Conservation (phyloP, 2,113 vertebrate genomes). For the Antechinus stuartii region DNA sequence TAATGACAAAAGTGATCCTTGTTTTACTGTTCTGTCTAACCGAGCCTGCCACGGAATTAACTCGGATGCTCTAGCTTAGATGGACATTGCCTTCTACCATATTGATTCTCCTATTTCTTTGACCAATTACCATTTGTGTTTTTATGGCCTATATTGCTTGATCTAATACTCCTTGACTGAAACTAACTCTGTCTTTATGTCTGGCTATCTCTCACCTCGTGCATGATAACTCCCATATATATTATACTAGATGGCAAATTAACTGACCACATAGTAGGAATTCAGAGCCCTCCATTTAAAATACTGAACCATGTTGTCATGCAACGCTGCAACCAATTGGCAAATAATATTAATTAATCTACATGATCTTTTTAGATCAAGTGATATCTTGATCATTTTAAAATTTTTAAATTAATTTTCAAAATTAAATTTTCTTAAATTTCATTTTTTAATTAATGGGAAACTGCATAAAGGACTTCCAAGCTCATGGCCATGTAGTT, state of each 20-base stretch:
- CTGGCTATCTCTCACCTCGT: not conserved
- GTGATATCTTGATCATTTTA: not conserved
- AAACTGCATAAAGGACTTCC: not conserved
- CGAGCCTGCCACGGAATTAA: not conserved
- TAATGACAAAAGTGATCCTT: not conserved
- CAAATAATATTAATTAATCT: not conserved
- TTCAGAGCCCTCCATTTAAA: not conserved
- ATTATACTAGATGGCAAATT: not conserved
- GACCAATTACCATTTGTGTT: not conserved
- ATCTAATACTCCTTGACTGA: not conserved
- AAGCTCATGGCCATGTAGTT: conserved; percentile 20
- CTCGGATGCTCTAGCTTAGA: not conserved
- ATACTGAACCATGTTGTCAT: not conserved
- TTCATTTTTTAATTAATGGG: not conserved
- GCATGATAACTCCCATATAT: not conserved
- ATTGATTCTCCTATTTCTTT: not conserved
- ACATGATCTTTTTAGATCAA: not conserved
- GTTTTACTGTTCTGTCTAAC: not conserved
- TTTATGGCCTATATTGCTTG: conserved; percentile 9
- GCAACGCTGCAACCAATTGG: not conserved
- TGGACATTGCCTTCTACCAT: not conserved
- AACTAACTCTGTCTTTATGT: not conserved
- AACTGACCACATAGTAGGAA: not conserved
- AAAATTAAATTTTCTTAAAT: too few species aligned
- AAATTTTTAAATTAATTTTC: too few species aligned